Conservation (phyloP, 2,888 invertebrate genomes). For the Cheilosia pagana region DNA sequence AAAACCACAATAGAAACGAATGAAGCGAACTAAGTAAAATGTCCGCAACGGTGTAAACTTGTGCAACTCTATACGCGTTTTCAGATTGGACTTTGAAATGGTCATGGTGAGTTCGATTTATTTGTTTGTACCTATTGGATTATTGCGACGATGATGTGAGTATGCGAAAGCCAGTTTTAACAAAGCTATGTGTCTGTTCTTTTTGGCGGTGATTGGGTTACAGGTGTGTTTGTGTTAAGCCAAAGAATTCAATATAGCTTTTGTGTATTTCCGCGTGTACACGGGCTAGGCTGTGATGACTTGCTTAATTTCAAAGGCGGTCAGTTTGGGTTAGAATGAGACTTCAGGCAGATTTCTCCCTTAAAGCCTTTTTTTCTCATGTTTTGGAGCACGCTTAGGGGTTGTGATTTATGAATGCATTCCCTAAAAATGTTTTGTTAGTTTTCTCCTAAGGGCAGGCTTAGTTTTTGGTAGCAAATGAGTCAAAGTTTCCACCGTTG, state of each 20-base stretch:
- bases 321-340: no score
- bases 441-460: no score
- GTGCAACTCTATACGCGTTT: constrained; percentile 47
- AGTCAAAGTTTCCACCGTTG: no score
- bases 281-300: no score
- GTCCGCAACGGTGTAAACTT: constrained; percentile 44
- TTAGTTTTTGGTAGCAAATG: no score
- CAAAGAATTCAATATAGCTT: not conserved
- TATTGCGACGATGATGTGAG: not conserved
- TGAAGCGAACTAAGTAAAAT: not conserved
- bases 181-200: not conserved
- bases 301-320: no score
- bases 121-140: not conserved
- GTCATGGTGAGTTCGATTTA: constrained; percentile 19
- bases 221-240: not conserved
- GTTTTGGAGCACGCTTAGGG: no score
- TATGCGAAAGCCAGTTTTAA: constrained; percentile 4
- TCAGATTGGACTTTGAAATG: constrained; percentile 20
- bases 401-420: no score
- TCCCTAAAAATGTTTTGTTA: no score
- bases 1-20: constrained; percentile 19
- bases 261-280: not conserved
- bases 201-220: not conserved
- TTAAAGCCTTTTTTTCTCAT: no score
- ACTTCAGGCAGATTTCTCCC: no score